A percentile compares a stretch with the other conserved stretches of the same genome.
Conservation (phyloP, 2,888 invertebrate genomes). For the Monopis laevigella region DNA sequence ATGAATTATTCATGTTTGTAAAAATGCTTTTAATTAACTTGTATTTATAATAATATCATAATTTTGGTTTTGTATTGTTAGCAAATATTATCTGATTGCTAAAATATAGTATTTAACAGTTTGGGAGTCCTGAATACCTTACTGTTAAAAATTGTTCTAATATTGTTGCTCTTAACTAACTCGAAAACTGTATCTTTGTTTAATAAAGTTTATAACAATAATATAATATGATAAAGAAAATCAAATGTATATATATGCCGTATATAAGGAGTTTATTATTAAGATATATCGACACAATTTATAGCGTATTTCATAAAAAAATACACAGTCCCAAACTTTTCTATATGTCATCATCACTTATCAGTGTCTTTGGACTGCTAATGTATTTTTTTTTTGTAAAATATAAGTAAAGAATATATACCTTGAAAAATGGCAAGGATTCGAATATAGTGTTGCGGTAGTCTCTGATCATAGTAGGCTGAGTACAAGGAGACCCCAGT, state of each 20-base stretch:
- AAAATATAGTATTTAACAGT: too few relatives aligned
- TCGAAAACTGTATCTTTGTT: neutral
- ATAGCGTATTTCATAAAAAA: too few relatives aligned
- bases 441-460: conserved; percentile 44
- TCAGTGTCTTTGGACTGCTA: too few relatives aligned
- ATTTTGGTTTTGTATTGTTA: neutral
- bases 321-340: too few relatives aligned
- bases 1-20: conserved; percentile 10
- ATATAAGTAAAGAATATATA: too few relatives aligned
- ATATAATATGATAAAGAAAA: neutral
- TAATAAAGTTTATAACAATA: neutral
- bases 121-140: too few relatives aligned
- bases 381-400: too few relatives aligned
- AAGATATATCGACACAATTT: too few relatives aligned
- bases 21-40: neutral
- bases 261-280: too few relatives aligned
- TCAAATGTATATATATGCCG: neutral
- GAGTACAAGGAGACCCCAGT: conserved; percentile 56
- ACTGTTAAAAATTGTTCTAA: too few relatives aligned
- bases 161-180: neutral
- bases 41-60: neutral
- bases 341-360: too few relatives aligned
- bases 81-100: too few relatives aligned
- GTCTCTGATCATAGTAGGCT: conserved; percentile 63
- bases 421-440: conserved; percentile 50